Percentiles rank a stretch among this genome's conserved stretches.
Evolutionary conservation across 2,888 invertebrate species (phyloP).

Genomic region (Caenorhabditis sinica): DNA sequence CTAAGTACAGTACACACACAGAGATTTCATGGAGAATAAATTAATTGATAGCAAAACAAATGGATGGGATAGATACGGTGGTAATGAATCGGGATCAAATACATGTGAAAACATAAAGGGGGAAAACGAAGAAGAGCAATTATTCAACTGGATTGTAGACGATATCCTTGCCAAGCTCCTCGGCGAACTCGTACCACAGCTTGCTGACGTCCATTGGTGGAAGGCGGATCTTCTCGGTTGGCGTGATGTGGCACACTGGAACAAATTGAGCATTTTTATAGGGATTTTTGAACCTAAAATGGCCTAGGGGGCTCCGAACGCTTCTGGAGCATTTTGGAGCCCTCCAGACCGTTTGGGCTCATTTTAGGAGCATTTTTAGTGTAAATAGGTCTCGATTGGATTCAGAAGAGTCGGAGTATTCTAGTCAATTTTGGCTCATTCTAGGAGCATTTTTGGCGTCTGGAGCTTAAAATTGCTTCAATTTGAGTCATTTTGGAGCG

Average conservation of each 20-base stretch:
- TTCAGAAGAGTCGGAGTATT: no score
- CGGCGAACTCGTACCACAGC: conserved; percentile 81
- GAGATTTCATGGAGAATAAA: conserved; percentile 26
- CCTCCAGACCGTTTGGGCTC: no score
- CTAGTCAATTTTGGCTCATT: no score
- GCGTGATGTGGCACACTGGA: conserved; percentile 82
- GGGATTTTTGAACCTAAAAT: no score
- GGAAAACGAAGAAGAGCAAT: neutral
- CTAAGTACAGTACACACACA: neutral
- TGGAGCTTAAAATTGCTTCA: no score
- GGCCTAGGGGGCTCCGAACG: no score
- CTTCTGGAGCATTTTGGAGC: no score
- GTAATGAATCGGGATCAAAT: conserved; percentile 31
- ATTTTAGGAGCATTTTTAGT: no score
- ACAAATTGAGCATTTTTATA: neutral
- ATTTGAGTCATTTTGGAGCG: no score
- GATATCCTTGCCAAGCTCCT: conserved; percentile 79
- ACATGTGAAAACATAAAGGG: conserved; percentile 18
- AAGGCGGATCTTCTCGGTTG: conserved; percentile 78
- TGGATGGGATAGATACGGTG: conserved; percentile 1
- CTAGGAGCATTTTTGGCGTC: no score
- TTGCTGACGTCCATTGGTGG: conserved; percentile 81
- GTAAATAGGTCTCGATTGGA: no score
- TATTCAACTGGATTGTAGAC: conserved; percentile 75
- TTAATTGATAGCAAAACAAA: conserved; percentile 25